Conservation (phyloP, 2,113 vertebrate species). For the Chascanopsetta lugubris region DNA sequence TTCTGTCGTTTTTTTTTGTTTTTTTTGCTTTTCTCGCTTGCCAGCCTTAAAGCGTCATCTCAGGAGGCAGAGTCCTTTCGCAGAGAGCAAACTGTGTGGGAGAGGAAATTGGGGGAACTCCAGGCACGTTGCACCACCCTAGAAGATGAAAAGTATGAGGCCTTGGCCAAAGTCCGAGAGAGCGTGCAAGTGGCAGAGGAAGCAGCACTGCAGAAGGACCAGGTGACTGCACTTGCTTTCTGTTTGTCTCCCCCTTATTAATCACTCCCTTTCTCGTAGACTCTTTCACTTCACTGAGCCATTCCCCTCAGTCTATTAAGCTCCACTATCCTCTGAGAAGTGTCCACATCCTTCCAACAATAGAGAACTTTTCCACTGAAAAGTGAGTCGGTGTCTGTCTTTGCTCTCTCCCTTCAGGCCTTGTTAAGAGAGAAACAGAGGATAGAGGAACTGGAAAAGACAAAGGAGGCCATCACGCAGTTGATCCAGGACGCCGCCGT, state of each 20-base stretch:
- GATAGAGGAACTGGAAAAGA: conserved; percentile 85
- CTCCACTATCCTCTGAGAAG: neutral
- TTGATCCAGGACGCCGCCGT: conserved; percentile 84
- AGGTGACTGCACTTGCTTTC: conserved; percentile 76
- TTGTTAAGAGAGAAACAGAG: conserved; percentile 90
- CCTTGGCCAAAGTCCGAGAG: conserved; percentile 83
- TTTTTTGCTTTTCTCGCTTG: neutral
- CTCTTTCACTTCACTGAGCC: neutral
- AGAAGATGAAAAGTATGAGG: conserved; percentile 87
- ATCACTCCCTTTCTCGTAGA: neutral
- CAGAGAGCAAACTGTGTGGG: conserved; percentile 82
- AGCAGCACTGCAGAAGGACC: conserved; percentile 87
- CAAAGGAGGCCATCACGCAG: conserved; percentile 85
- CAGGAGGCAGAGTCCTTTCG: conserved; percentile 83
- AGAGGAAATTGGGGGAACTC: conserved; percentile 85
- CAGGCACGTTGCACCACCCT: conserved; percentile 78
- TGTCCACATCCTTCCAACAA: conserved; percentile 11
- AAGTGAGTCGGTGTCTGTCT: neutral
- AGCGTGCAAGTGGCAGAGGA: conserved; percentile 91
- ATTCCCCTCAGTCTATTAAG: neutral
- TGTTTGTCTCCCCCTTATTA: neutral
- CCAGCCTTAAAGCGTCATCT: conserved; percentile 75
- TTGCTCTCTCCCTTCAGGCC: conserved; percentile 76
- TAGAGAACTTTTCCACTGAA: conserved; percentile 3
- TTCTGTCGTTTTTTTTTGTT: conserved; percentile 3